A percentile compares a stretch with the other conserved stretches of the same genome.
Conservation (phyloP, 2,797 vertebrate genomes). For the Cuculus canorus region DNA sequence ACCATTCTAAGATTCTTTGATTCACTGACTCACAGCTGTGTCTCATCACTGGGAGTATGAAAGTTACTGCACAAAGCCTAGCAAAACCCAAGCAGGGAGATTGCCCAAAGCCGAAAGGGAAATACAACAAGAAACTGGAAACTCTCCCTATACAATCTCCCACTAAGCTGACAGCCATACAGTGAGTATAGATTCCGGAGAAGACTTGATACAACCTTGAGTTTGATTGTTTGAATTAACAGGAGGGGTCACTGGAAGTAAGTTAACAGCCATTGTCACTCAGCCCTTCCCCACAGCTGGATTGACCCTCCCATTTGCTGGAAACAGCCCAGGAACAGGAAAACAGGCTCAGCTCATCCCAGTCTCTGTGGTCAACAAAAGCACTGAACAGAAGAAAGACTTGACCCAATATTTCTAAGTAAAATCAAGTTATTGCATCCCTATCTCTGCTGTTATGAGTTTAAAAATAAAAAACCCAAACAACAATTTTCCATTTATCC, state of each 20-base stretch:
- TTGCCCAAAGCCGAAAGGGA: not conserved
- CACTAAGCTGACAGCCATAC: not conserved
- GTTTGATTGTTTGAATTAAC: not conserved
- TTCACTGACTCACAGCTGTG: not conserved
- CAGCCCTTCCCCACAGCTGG: not conserved
- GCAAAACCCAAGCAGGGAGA: not conserved
- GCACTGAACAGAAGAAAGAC: not conserved
- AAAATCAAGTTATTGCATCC: not conserved
- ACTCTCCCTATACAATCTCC: not conserved
- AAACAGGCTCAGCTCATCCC: not conserved
- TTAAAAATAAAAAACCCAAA: not conserved
- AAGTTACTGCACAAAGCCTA: not conserved
- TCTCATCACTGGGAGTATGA: not conserved
- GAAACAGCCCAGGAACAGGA: not conserved
- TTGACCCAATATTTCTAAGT: not conserved
- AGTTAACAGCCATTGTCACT: too few relatives aligned
- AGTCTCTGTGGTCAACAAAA: not conserved
- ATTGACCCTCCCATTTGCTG: rapidly evolving
- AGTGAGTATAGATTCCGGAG: rapidly evolving
- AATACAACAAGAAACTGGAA: not conserved
- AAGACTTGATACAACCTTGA: not conserved
- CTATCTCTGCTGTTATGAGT: not conserved
- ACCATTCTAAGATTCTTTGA: too few relatives aligned
- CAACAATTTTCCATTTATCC: not conserved
- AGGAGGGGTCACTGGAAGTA: not conserved